Evolutionary conservation across 1,140 invertebrate species (phyloP), one percentile per base, ranked within the genome.

Genomic region (Adelges cooleyi): DNA sequence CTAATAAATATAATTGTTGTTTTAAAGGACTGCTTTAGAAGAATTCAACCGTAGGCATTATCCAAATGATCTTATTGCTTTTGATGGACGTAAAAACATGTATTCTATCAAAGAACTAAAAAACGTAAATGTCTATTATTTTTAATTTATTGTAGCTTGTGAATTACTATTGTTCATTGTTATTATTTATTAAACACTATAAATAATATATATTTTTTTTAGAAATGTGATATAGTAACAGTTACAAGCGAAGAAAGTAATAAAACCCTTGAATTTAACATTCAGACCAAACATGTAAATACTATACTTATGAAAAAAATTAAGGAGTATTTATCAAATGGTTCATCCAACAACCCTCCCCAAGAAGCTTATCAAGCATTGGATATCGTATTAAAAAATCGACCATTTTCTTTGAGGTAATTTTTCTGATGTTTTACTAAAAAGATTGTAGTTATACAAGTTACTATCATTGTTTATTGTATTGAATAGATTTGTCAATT

Each of bases 321-420:
- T 71, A 77, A 48, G 71, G 73, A 75, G 69, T 86, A 72, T 66
- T 68, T 77, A 65, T 68, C 23, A 71, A 75, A 71, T 62, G 78
- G 77, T 9, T 59, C 74, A 69, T 71, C 67, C 50, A 66, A 73
- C 68, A 70, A 73, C 67, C 70, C 75, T 67, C 86, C 89, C 4
- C 82, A 83, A 71, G 82, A 84, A 38, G 79, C 80, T 1, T 73
- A 89, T 11, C 86, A 89, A 75, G 88, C 84, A 51, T 72, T 95
- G 2, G 91, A 95, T 74, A 82, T 95, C 1, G 84, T 94, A 44
- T 78, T 95, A 67, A 78, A 84, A 56, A 82, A 85, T 69, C 80
- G 73, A 20, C 66, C 75, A 10, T 53, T 68, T 36, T 36, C 66
- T 15, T 48, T 50, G n/a, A 66, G 53, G 68, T 71, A 33, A 40